These are phyloP conservation scores for Brachyopa scutellaris DNA, from an alignment of 2,888 invertebrate species.

Conservation along the genomic window DNA sequence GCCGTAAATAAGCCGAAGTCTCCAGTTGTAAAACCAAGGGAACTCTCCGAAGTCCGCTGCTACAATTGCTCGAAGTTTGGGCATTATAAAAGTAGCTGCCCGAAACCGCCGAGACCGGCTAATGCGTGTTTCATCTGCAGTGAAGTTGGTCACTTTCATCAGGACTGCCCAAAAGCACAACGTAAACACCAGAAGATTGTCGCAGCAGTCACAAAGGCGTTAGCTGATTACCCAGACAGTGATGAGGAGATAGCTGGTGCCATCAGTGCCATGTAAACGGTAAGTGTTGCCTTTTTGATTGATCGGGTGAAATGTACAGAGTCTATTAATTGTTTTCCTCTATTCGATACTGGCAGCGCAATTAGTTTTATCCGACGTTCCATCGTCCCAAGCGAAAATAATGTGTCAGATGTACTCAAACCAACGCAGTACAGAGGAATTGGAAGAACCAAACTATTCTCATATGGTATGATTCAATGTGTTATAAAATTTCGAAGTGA, in stretches of 20 bases:
- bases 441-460: too few species aligned
- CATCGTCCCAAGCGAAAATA: background rate
- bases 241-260: background rate
- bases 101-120: background rate
- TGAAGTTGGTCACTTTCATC: background rate
- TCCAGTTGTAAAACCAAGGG: background rate
- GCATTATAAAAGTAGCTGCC: background rate
- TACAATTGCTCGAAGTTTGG: conserved; percentile 5
- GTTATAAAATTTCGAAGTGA: too few species aligned
- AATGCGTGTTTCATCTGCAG: background rate
- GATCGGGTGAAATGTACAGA: background rate
- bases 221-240: background rate
- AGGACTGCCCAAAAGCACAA: background rate
- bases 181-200: conserved; percentile 11
- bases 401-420: too few species aligned
- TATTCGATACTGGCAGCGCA: conserved; percentile 14
- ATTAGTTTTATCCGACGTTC: background rate
- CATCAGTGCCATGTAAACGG: conserved; percentile 6
- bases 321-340: background rate
- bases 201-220: background rate
- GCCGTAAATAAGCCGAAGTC: too few species aligned
- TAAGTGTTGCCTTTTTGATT: conserved; percentile 4
- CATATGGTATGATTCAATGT: too few species aligned
- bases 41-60: background rate
- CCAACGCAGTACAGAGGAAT: too few species aligned